phyloP scores from a whole-genome alignment of 2,797 vertebrate genomes.

The Scomberomorus guttatus region DNA sequence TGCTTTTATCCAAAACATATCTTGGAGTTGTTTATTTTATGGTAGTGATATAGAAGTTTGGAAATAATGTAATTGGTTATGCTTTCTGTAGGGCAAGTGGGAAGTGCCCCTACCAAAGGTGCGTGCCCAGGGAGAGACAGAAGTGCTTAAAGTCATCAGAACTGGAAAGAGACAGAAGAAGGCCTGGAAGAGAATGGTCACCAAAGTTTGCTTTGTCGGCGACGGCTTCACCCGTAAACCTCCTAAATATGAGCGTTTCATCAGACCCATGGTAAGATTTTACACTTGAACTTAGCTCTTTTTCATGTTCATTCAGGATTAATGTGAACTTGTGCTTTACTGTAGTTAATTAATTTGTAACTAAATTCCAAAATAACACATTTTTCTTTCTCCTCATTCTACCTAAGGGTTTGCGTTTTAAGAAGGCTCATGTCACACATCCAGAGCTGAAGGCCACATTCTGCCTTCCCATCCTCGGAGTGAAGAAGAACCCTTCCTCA shows the following conservation, averaged over 20 bases:
- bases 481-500: constrained; percentile 98
- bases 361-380: neutral
- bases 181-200: constrained; percentile 99
- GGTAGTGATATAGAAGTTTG: neutral
- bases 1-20: neutral
- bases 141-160: constrained; percentile 96
- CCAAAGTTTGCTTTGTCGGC: constrained; percentile 98
- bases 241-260: constrained; percentile 98
- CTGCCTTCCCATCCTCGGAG: constrained; percentile 96
- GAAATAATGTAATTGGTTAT: neutral
- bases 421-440: constrained; percentile 99
- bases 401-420: constrained; percentile 94
- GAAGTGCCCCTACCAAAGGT: constrained; percentile 99
- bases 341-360: neutral
- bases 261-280: constrained; percentile 95
- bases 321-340: neutral
- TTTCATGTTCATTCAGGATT: neutral
- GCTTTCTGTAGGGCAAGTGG: constrained; percentile 92
- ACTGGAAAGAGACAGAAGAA: constrained; percentile 99
- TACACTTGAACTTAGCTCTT: neutral
- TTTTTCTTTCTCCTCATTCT: neutral
- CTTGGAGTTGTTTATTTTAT: neutral
- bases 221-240: constrained; percentile 98
- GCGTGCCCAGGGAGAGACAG: constrained; percentile 97
- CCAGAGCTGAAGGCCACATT: constrained; percentile 99